Evolutionary conservation across 2,888 invertebrate species (phyloP), one percentile per base, ranked within the genome.

Genomic region (Phasia obesa): DNA sequence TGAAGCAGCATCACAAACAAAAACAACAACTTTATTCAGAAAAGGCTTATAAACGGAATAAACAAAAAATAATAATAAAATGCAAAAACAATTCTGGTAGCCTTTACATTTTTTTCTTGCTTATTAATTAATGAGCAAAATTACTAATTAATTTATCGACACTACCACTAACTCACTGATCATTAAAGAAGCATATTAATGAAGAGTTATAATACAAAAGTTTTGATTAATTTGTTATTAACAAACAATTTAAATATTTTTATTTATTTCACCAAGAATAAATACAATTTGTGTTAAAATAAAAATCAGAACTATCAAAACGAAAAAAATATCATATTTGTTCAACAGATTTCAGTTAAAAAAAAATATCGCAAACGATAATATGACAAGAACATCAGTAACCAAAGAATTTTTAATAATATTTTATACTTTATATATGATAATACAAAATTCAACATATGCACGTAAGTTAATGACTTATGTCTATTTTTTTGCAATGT

Each of bases 391-490:
- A 55, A 9, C n/a, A 21, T 35, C 21, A n/a, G 65, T 65, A 57
- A 71, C 31, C 21, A 79, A 67, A 38, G 42, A 11, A 49, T 47
- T 55, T 53, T 27, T 47, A 15, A 27, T 49, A 44, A 60, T 53
- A 35, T 19, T 75, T 5, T 51, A 15, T 57, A 11, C 71, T 31
- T 31, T 67, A 23, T 17, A n/a, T n/a, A n/a, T 79, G 21, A 57
- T 75, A 59, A 21, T 78, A n/a, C 51, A 70, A 57, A 59, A 64
- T 21, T 27, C 55, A 13, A 51, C 44, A 4, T 51, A 25, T 79
- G 75, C 83, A 75, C 83, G 83, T 83, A 79, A 83, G 83, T 79
- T 44, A 17, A 42, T n/a, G 21, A n/a, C n/a, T n/a, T n/a, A n/a
- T n/a, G n/a, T n/a, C n/a, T n/a, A n/a, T n/a, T n/a, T n/a, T n/a